Conservation (phyloP, 92 coral and sea anemone genomes). For the Epizoanthus stellaris region DNA sequence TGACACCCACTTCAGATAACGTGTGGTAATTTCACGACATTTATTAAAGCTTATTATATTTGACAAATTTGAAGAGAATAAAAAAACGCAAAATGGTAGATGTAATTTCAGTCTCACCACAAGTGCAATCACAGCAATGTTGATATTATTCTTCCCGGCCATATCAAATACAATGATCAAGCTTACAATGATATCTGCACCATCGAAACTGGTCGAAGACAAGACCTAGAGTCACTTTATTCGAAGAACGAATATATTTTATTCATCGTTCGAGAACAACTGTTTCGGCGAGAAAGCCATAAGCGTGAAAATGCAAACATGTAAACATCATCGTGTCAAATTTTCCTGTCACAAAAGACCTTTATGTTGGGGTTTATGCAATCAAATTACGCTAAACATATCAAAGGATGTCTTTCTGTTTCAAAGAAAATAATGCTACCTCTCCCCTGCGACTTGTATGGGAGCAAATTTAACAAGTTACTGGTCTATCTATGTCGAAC, state of each 20-base stretch:
- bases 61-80: not conserved
- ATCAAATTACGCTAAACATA: not conserved
- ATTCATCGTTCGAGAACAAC: not conserved
- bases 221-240: not conserved
- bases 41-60: not conserved
- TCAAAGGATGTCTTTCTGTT: conserved; percentile 5
- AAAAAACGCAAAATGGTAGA: not conserved
- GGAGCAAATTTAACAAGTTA: not conserved
- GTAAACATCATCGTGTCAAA: conserved; percentile 11
- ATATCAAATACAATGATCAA: not conserved
- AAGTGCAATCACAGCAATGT: no score
- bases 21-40: not conserved
- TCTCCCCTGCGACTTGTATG: not conserved
- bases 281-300: not conserved
- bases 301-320: conserved; percentile 4
- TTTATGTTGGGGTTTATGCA: not conserved
- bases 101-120: not conserved
- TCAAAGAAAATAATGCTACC: not conserved
- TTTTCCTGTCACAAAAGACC: conserved; percentile 17
- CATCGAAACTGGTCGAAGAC: not conserved
- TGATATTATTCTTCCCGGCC: not conserved
- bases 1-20: conserved; percentile 10
- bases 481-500: not conserved
- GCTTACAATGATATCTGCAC: not conserved
- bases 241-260: not conserved